These are phyloP conservation scores for Callyntrura sp. DNA, from an alignment of 2,888 invertebrate genomes.

Conservation along the genomic window DNA sequence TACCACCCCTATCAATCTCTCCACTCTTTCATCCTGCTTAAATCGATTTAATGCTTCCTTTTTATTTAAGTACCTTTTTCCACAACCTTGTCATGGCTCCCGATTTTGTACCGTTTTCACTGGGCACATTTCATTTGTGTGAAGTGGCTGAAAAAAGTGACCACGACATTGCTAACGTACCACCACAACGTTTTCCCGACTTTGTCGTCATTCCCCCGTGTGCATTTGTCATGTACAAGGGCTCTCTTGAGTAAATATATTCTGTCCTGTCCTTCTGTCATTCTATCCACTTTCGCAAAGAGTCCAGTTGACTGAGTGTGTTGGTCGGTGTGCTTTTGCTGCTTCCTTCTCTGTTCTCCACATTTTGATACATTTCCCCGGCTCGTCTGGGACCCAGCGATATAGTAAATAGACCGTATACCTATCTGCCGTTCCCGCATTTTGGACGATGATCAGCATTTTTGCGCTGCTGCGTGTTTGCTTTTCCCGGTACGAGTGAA, in stretches of 20 bases:
- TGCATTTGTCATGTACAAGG: conserved; percentile 76
- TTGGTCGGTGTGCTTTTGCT: not conserved
- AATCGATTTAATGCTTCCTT: no score
- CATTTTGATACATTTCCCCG: not conserved
- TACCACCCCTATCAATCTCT: no score
- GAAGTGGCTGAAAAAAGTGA: conserved; percentile 29
- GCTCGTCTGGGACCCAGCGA: no score
- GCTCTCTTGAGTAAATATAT: conserved; percentile 63
- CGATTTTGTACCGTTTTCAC: no score
- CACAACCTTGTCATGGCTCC: no score
- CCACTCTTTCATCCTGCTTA: no score
- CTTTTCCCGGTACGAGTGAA: not conserved
- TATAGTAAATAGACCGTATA: no score
- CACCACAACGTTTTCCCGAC: conserved; percentile 48
- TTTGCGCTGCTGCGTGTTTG: no score
- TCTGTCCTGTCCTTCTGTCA: conserved; percentile 28
- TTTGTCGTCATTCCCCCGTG: conserved; percentile 9
- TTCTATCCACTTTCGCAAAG: conserved; percentile 36
- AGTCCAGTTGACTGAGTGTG: not conserved
- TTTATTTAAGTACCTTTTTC: no score
- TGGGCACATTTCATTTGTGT: not conserved
- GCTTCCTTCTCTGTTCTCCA: not conserved
- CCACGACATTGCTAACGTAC: conserved; percentile 33
- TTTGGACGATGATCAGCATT: conserved; percentile 4
- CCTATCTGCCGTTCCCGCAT: not conserved